Evolutionary conservation across 2,113 vertebrate genomes (phyloP).

Genomic region (Melanotaenia duboulayi): DNA sequence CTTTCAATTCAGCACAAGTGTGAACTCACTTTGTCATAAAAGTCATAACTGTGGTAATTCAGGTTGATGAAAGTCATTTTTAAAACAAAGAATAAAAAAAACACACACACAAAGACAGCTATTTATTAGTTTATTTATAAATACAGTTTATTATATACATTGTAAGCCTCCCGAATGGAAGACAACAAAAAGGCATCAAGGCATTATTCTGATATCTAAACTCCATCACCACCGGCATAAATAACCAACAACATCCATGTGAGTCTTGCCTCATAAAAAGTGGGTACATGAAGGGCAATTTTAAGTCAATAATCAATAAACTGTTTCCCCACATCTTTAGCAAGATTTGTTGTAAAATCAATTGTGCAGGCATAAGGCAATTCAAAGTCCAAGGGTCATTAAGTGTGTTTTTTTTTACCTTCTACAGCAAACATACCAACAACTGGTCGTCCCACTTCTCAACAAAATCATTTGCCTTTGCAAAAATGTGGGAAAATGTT

Average conservation of each 20-base stretch:
- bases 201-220: slow-evolving; percentile 82
- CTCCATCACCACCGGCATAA: slow-evolving; percentile 53
- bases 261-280: slow-evolving; percentile 30
- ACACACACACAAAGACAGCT: slow-evolving; percentile 16
- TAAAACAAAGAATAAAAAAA: slow-evolving; percentile 1
- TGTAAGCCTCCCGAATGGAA: slow-evolving; percentile 78
- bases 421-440: slow-evolving; percentile 30
- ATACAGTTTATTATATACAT: slow-evolving; percentile 82
- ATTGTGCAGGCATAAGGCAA: slow-evolving; percentile 61
- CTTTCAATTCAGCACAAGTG: neutral
- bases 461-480: slow-evolving; percentile 21
- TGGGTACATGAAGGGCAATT: slow-evolving; percentile 32
- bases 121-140: slow-evolving; percentile 84
- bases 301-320: slow-evolving; percentile 39
- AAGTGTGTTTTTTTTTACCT: slow-evolving; percentile 39
- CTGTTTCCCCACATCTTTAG: slow-evolving; percentile 29
- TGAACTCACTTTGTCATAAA: no score
- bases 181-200: slow-evolving; percentile 86
- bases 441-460: neutral
- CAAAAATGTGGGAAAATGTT: slow-evolving; percentile 18
- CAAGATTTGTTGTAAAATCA: slow-evolving; percentile 51
- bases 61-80: neutral
- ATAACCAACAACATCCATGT: slow-evolving; percentile 60
- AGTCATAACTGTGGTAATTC: neutral
- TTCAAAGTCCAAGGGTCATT: slow-evolving; percentile 44